phyloP scores from a whole-genome alignment of 1,140 invertebrate species.

The Drosophila orena region DNA sequence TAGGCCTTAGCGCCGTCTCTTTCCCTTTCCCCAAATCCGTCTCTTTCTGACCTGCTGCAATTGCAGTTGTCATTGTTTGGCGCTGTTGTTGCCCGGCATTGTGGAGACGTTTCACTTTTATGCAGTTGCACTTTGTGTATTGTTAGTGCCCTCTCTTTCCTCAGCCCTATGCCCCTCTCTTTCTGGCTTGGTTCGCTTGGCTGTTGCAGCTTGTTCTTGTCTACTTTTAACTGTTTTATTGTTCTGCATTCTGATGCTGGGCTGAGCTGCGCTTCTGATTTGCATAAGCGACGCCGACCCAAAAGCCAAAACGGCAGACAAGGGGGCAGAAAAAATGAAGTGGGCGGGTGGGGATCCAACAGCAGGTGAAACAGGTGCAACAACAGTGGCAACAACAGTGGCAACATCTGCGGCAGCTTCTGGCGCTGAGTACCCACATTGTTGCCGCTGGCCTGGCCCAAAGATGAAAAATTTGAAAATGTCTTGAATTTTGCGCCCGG shows the following conservation, averaged over 20 bases:
- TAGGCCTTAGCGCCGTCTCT: conserved; percentile 12
- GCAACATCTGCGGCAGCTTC: conserved; percentile 9
- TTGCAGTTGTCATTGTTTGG: conserved; percentile 78
- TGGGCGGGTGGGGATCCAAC: not conserved
- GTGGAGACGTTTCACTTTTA: conserved; percentile 83
- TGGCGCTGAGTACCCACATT: conserved; percentile 75
- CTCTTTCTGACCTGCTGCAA: conserved; percentile 36
- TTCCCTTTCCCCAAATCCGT: not conserved
- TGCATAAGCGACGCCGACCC: conserved; percentile 79
- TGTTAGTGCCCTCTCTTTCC: conserved; percentile 58
- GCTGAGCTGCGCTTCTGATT: conserved; percentile 66
- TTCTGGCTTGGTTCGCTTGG: not conserved
- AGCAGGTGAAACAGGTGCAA: conserved; percentile 51
- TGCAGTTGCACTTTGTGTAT: conserved; percentile 83
- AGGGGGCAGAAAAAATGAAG: conserved; percentile 4
- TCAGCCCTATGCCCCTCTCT: conserved; percentile 11
- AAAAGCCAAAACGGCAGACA: conserved; percentile 57
- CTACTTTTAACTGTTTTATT: conserved; percentile 84
- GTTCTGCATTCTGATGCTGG: conserved; percentile 67
- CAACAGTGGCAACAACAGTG: conserved; percentile 12
- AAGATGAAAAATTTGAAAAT: conserved; percentile 84
- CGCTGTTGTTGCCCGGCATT: conserved; percentile 67
- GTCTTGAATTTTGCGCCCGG: conserved; percentile 69
- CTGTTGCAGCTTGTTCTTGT: conserved; percentile 72
- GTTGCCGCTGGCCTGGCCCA: conserved; percentile 69